Conservation (phyloP, 2,888 invertebrate genomes). For the Dynastes maya region DNA sequence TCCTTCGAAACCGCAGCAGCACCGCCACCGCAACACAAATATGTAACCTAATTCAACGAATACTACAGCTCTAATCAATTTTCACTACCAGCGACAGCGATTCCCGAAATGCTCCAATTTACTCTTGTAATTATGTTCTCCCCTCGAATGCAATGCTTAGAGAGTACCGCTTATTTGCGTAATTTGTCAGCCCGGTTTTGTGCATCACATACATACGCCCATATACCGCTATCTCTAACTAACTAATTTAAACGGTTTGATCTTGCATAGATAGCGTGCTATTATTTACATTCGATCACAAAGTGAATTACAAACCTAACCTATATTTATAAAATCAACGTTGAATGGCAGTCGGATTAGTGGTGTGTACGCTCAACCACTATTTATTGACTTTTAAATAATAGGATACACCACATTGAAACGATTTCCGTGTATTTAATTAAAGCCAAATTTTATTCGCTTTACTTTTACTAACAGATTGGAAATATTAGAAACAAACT, state of each 20-base stretch:
- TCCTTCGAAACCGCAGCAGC: too few relatives aligned
- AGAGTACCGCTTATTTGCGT: slow-evolving; percentile 12
- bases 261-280: slow-evolving; percentile 7
- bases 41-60: not conserved
- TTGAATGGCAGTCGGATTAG: not conserved
- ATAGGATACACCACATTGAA: too few relatives aligned
- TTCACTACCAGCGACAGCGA: not conserved
- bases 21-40: not conserved
- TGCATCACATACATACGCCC: not conserved
- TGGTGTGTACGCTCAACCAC: not conserved
- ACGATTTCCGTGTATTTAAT: too few relatives aligned
- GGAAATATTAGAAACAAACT: too few relatives aligned
- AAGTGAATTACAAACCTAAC: not conserved
- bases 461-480: too few relatives aligned
- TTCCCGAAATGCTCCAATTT: slow-evolving; percentile 22
- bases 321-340: too few relatives aligned
- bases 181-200: slow-evolving; percentile 16
- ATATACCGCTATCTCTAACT: slow-evolving; percentile 3
- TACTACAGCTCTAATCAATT: slow-evolving; percentile 1
- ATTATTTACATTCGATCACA: slow-evolving; percentile 21
- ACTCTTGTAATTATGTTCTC: slow-evolving; percentile 22
- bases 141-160: slow-evolving; percentile 1
- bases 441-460: too few relatives aligned
- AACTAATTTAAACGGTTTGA: slow-evolving; percentile 30
- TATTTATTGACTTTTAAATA: not conserved